Evolutionary conservation across 2,113 vertebrate species (phyloP).

Genomic region (Heliornis fulica): DNA sequence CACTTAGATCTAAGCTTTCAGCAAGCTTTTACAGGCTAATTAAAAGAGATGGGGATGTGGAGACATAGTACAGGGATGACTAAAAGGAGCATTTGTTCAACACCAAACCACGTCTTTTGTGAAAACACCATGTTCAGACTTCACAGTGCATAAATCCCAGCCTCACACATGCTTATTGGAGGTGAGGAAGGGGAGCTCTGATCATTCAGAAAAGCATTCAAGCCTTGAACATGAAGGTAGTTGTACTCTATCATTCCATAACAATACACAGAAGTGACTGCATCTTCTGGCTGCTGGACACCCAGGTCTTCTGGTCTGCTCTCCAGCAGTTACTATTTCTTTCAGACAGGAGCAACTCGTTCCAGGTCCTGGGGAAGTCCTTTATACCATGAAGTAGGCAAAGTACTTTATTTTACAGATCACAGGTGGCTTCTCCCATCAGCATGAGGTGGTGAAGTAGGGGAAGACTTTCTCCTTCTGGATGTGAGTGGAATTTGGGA

Average conservation of each 20-base stretch:
- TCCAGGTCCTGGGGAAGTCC: not conserved
- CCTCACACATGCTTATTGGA: fast-evolving
- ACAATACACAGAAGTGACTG: not conserved
- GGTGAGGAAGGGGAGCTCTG: fast-evolving
- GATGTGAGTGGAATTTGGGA: not conserved
- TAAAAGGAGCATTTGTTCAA: not conserved
- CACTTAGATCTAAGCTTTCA: not conserved
- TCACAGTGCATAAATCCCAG: not conserved
- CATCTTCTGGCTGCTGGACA: not conserved
- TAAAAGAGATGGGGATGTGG: not conserved
- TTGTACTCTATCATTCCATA: not conserved
- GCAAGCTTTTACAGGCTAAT: not conserved
- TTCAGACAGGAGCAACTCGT: not conserved
- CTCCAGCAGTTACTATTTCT: not conserved
- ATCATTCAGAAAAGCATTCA: not conserved
- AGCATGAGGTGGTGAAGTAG: not conserved
- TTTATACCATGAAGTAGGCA: not conserved
- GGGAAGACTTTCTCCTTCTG: not conserved
- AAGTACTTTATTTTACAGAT: not conserved
- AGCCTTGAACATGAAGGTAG: not conserved
- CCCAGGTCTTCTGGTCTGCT: not conserved
- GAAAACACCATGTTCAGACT: not conserved
- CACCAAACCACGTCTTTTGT: not conserved
- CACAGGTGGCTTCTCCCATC: not conserved
- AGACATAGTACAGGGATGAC: not conserved